Base-by-base conservation (phyloP, 2,888 invertebrate genomes). In the Tetranychus piercei region DNA sequence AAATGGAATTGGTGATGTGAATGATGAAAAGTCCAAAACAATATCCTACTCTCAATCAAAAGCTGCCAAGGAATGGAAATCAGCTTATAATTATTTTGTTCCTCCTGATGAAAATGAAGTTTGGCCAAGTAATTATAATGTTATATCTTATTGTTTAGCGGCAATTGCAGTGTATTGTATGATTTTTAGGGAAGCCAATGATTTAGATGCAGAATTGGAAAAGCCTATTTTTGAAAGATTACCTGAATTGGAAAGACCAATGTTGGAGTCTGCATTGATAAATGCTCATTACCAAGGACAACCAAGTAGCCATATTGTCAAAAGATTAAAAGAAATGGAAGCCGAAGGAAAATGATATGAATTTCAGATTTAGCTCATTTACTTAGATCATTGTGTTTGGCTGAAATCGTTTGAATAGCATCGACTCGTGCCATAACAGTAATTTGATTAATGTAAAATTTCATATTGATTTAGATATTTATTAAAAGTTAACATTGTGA, bases 151-250 rank as follows among this genome's bases (percentile, higher is more conserved):
- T n/a, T 76, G 73, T 5, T 20, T 73, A 15, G 23, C 43, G 22
- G 55, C 72, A 18, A 73, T 75, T 71, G 45, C 71, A 3, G 23
- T 76, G 9, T 76, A 76, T 55, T 76, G 76, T 34, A 18, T 20
- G n/a, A 4, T 44, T 34, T 45, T 76, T n/a, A 77, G 76, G 71
- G 76, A 76, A n/a, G 45, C 45, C 3, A 76, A 76, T 34, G 76
- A 76, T 76, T 20, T 76, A 23, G 76, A 76, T 34, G 73, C 69
- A 43, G 20, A 71, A 67, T 34, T 76, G 11, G 9, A 15, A 9
- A 15, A 43, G 18, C 71, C 70, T 15, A 23, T 76, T 18, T 76
- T 71, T 45, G 76, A 76, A 15, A 43, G 44, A 18, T 18, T 76
- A 20, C 77, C 77, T 9, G 44, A 76, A 18, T 34, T 76, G 7